Evolutionary conservation across 2,797 vertebrate genomes (phyloP), one percentile per base, ranked within the genome.

Genomic region (Pipistrellus nathusii): DNA sequence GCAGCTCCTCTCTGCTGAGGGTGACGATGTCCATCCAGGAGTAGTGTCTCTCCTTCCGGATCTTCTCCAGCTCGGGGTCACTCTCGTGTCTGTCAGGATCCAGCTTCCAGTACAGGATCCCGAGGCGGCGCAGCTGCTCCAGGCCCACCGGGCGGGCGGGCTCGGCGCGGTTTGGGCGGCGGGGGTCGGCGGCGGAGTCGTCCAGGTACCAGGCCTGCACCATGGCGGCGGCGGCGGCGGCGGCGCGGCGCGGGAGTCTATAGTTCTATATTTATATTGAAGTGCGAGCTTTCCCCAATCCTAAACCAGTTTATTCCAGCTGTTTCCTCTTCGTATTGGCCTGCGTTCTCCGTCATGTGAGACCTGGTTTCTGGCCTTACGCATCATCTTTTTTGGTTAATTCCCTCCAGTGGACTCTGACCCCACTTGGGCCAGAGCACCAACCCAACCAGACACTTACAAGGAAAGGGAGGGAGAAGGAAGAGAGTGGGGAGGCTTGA

Each of bases 21-120:
- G 98, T 99, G 92, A 99, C 98, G 41, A 99, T 99, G 97, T 99
- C 99, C 98, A 98, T 99, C 97, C 98, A 99, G 55, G 98, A 98
- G 96, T 99, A 99, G 75, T 99, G 99, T 18, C 97, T 98, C 20
- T 99, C 99, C 94, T 97, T 98, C 23, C 99, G 98, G 94, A 99
- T 99, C 97, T 98, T 98, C 90, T 98, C 98, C 96, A 99, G 97
- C 86, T 98, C 98, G 0, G 99, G 99, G 94, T 99, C 99, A 0
- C 97, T 98, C 97, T 99, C 99, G 62, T 99, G 99, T 83, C 98
- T 98, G 89, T 99, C 99, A 6, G 99, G 99, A 88, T 99, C 99
- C 96, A 99, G 94, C 99, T 99, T 99, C 98, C 98, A 98, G 94
- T 98, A 85, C 71, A 98, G 98, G 27, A 99, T 98, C 0, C 99